Percentiles rank a stretch among this genome's conserved stretches.
Conservation (phyloP, 2,113 vertebrate genomes). For the Osmerus mordax region DNA sequence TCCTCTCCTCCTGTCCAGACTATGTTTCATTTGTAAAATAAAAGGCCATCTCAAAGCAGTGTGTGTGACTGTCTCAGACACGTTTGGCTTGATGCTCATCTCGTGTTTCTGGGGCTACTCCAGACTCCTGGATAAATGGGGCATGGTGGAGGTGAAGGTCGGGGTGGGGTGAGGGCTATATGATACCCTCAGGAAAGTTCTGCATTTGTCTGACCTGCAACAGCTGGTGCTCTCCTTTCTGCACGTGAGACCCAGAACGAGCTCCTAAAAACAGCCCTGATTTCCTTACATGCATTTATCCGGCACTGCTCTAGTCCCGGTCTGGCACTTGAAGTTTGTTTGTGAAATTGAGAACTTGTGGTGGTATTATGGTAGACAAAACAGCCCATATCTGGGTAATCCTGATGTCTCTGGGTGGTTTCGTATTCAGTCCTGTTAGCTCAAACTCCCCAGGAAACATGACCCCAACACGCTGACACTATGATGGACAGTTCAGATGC, state of each 20-base stretch:
- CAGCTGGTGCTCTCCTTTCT: constrained; percentile 41
- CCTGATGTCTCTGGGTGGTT: background rate
- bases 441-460: too few relatives aligned
- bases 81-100: constrained; percentile 4
- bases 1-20: constrained; percentile 9
- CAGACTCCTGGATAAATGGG: background rate
- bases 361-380: background rate
- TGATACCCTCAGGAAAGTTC: constrained; percentile 37
- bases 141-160: constrained; percentile 19
- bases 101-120: constrained; percentile 28
- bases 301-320: background rate
- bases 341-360: background rate
- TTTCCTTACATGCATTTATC: background rate
- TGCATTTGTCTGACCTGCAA: constrained; percentile 39
- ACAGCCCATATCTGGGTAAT: background rate
- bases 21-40: constrained; percentile 63
- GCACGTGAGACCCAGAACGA: background rate
- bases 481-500: too few relatives aligned
- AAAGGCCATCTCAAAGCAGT: constrained; percentile 54
- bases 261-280: too few relatives aligned
- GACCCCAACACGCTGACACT: too few relatives aligned
- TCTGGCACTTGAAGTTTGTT: background rate
- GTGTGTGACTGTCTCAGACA: constrained; percentile 14
- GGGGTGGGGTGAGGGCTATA: constrained; percentile 20
- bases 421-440: too few relatives aligned